Conservation (phyloP, 2,797 vertebrate genomes). For the Pyrocephalus nanus region DNA sequence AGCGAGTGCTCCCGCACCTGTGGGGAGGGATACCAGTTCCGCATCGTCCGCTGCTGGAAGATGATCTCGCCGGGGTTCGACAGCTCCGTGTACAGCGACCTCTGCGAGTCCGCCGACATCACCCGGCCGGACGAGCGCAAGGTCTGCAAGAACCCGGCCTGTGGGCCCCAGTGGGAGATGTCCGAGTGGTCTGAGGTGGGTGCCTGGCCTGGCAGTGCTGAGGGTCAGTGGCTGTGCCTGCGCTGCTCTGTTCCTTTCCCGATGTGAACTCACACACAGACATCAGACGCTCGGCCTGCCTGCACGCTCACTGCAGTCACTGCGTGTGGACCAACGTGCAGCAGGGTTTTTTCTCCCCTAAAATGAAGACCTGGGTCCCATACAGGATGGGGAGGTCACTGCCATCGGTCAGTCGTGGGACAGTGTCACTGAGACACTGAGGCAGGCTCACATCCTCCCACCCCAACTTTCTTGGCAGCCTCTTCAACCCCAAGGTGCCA, state of each 20-base stretch:
- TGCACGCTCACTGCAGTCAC: accelerated
- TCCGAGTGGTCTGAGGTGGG: conserved; percentile 94
- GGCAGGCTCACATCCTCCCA: neutral
- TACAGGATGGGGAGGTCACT: neutral
- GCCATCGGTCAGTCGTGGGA: accelerated
- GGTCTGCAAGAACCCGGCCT: conserved; percentile 90
- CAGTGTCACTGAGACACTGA: neutral
- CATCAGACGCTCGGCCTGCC: accelerated
- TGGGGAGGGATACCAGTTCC: conserved; percentile 93
- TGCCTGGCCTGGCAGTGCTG: accelerated
- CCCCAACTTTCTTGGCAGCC: neutral
- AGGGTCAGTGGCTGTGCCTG: accelerated
- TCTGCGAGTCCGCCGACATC: conserved; percentile 90
- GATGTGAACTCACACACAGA: accelerated
- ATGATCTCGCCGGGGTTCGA: conserved; percentile 96
- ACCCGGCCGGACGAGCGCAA: conserved; percentile 89
- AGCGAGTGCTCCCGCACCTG: conserved; percentile 96
- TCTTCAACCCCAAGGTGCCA: accelerated
- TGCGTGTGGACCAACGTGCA: accelerated
- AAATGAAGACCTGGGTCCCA: neutral
- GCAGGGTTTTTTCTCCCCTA: accelerated
- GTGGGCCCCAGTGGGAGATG: conserved; percentile 98
- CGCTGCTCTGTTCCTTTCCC: accelerated
- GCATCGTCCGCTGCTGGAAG: conserved; percentile 97
- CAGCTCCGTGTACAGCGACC: conserved; percentile 96